Evolutionary conservation across 1,140 invertebrate genomes (phyloP), one percentile per base, ranked within the genome.

Genomic region (Oppia nitens): DNA sequence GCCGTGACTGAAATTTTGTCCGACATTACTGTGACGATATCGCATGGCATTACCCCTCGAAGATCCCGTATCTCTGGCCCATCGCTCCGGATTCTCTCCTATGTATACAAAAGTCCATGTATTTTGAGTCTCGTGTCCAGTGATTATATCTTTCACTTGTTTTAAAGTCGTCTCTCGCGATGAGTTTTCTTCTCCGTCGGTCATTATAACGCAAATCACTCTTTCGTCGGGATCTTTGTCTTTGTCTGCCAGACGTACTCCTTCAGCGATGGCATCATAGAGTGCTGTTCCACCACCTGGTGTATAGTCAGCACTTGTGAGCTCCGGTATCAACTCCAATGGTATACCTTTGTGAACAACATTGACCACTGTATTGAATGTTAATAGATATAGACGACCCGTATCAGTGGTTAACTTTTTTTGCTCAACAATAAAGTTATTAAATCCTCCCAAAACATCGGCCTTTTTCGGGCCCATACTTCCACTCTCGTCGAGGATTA

Each of bases 331-430:
- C 6, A 9, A 9, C n/a, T 28, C 27, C 49, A 51, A 51, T 51
- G 49, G 17, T 3, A 55, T 57, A 57, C 56, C 56, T 57, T 57
- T 49, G 47, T 57, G 47, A 17, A 57, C 12, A n/a, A 57, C 11
- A 32, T 40, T 57, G 26, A 57, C 47, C 9, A 11, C 1, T 29
- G 48, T 57, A 23, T 57, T 57, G 47, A 57, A 57, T 49, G 48
- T 57, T 12, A 57, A n/a, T 29, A 57, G 12, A 11, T 49, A 27
- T 24, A 57, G 20, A 20, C 56, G 40, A 3, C 14, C 24, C 6
- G 14, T 24, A n/a, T 57, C 47, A 2, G 23, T 11, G 17, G n/a
- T 52, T 14, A 57, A n/a, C 27, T 57, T 17, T 24, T 47, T 40
- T 40, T 57, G 56, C 2, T 27, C 56, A 3, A 49, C 56, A 23